Percentiles rank a stretch among this genome's conserved stretches.
phyloP scores from a whole-genome alignment of 2,113 vertebrate genomes.

The Bungarus multicinctus region DNA sequence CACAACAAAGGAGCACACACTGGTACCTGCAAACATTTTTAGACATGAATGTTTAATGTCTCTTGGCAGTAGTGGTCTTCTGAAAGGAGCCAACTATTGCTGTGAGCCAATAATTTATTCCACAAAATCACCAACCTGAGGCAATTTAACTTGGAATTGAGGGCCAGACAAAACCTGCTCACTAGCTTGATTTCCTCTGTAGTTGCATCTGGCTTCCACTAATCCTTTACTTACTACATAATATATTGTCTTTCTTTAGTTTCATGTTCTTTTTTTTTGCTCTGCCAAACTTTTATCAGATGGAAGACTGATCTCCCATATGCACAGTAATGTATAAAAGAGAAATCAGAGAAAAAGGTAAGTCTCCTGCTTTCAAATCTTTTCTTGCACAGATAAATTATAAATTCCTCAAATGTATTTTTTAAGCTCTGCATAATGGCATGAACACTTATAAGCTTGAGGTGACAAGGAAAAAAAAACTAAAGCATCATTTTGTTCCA shows the following conservation, averaged over 20 bases:
- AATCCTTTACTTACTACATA: conserved; percentile 6
- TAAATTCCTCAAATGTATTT: not conserved
- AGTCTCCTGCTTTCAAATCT: not conserved
- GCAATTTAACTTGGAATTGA: conserved; percentile 47
- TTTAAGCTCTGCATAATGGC: not conserved
- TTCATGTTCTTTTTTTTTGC: not conserved
- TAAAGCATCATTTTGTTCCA: not conserved
- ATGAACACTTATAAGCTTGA: not conserved
- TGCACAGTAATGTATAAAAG: not conserved
- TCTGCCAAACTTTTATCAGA: conserved; percentile 4
- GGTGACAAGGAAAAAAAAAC: not conserved
- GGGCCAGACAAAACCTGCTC: conserved; percentile 8
- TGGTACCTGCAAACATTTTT: conserved; percentile 62
- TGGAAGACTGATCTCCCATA: conserved; percentile 14
- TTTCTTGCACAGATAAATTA: not conserved
- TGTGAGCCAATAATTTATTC: conserved; percentile 48
- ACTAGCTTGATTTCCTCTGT: conserved; percentile 32
- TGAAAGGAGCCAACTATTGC: conserved; percentile 47
- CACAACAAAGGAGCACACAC: conserved; percentile 50
- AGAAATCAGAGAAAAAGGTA: not conserved
- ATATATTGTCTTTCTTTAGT: not conserved
- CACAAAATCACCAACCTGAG: conserved; percentile 48
- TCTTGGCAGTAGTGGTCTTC: conserved; percentile 49
- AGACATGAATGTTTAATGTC: conserved; percentile 63
- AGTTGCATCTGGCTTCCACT: not conserved